These are phyloP conservation scores for Invenusta paracnida DNA, from an alignment of 2,888 invertebrate species.

Conservation along the genomic window DNA sequence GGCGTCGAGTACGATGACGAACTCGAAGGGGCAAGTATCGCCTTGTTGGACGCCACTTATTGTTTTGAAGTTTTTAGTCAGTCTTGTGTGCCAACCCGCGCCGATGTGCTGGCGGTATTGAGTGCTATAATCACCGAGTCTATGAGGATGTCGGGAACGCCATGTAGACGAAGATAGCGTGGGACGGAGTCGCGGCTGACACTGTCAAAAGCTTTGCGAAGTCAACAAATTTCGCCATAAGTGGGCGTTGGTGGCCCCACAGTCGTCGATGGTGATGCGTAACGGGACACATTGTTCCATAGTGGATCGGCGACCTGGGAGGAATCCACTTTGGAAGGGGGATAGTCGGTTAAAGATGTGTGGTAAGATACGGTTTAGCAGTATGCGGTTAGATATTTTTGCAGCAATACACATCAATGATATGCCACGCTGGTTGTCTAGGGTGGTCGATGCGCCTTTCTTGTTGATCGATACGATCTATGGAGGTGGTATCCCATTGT, in stretches of 20 bases:
- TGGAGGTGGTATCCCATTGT: background rate
- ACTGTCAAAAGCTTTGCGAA: background rate
- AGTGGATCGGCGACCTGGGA: background rate
- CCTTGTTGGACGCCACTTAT: background rate
- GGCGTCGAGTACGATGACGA: background rate
- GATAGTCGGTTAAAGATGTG: conserved; percentile 24
- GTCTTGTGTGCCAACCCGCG: background rate
- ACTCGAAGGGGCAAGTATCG: background rate
- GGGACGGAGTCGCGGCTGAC: background rate
- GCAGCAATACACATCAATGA: conserved; percentile 21
- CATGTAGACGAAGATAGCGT: background rate
- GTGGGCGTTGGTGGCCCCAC: background rate
- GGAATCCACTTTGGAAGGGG: background rate
- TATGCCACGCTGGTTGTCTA: conserved; percentile 20
- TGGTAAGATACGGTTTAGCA: background rate
- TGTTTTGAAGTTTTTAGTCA: background rate
- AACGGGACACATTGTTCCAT: background rate
- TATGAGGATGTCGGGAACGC: background rate
- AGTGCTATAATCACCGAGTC: background rate
- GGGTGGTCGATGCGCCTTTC: background rate
- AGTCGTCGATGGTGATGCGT: conserved; percentile 5
- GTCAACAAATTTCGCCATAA: background rate
- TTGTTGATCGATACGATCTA: background rate
- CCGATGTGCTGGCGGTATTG: background rate
- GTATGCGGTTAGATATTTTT: conserved; percentile 1